Conservation (phyloP, 2,797 vertebrate species). For the Channa striata region DNA sequence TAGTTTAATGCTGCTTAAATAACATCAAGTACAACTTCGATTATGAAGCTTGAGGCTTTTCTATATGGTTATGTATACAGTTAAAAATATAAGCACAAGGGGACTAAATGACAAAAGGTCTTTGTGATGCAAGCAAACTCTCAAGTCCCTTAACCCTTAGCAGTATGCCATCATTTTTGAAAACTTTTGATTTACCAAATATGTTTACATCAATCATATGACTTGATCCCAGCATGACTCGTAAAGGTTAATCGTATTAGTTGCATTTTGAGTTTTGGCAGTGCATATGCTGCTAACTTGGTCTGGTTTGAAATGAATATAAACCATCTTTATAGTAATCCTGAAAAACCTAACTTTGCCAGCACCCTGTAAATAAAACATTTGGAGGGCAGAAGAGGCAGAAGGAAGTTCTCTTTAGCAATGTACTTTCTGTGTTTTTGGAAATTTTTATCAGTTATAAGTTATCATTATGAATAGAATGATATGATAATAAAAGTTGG, state of each 20-base stretch:
- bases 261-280: background rate
- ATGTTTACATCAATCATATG: too few species aligned
- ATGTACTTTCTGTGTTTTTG: constrained; percentile 7
- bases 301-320: background rate
- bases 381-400: background rate
- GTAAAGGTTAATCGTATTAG: too few species aligned
- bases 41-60: background rate
- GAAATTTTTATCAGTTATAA: background rate
- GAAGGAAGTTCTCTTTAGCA: background rate
- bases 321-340: constrained; percentile 1
- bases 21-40: background rate
- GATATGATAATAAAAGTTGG: background rate
- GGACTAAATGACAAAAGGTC: too few species aligned
- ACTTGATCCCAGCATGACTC: background rate
- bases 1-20: background rate
- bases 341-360: background rate
- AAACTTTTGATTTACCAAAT: too few species aligned
- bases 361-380: constrained; percentile 10
- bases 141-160: too few species aligned
- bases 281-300: background rate
- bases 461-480: constrained; percentile 15
- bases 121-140: too few species aligned
- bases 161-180: too few species aligned
- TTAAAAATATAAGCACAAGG: too few species aligned
- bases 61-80: too few species aligned